Conservation (phyloP, 2,888 invertebrate genomes). For the Tipula lateralis region DNA sequence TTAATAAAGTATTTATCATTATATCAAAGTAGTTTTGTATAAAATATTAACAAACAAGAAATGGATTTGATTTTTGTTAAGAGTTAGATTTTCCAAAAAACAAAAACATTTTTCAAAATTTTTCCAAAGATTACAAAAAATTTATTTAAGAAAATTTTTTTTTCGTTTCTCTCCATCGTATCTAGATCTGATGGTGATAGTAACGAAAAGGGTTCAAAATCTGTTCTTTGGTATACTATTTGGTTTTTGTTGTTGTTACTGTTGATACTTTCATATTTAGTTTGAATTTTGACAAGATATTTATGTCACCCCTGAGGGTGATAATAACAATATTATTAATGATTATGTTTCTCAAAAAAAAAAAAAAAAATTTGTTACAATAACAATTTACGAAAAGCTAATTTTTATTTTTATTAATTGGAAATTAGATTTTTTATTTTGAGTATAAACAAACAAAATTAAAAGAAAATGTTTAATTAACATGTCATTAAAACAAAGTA, state of each 20-base stretch:
- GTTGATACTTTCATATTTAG: background rate
- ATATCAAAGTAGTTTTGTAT: background rate
- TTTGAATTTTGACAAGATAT: background rate
- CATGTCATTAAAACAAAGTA: background rate
- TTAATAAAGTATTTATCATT: background rate
- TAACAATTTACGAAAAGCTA: background rate
- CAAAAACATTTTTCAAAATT: background rate
- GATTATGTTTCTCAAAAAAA: background rate
- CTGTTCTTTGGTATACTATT: background rate
- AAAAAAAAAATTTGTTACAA: background rate
- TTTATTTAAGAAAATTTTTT: background rate
- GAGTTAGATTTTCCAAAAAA: background rate
- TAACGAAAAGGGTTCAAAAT: background rate
- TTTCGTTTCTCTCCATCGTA: background rate
- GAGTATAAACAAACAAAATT: background rate
- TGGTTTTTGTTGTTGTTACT: background rate
- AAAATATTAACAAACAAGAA: background rate
- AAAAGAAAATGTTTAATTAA: background rate
- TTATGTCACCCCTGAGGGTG: constrained; percentile 11
- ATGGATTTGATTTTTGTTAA: background rate
- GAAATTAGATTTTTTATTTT: background rate
- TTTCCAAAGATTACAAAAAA: background rate
- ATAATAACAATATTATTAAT: constrained; percentile 19
- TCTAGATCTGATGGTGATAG: background rate
- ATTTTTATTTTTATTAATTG: constrained; percentile 19